A percentile compares a stretch with the other conserved stretches of the same genome.
Conservation (phyloP, 2,797 vertebrate species). For the Podarcis siculus region DNA sequence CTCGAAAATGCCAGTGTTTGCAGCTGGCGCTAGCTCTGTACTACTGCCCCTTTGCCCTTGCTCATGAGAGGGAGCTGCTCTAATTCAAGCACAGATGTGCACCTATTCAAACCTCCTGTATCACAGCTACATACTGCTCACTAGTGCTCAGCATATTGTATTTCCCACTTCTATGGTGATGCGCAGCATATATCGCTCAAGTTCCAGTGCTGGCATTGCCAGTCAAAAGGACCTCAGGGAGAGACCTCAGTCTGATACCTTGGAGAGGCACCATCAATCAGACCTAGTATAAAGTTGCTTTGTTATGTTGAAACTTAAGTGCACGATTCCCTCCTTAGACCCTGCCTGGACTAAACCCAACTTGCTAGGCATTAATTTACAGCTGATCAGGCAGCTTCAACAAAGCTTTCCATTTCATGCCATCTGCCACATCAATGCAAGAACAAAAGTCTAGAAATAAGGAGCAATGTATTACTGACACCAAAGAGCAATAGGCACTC, state of each 20-base stretch:
- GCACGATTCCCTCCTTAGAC: not conserved
- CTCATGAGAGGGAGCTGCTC: not conserved
- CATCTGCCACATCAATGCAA: not conserved
- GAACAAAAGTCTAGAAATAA: slow-evolving; percentile 15
- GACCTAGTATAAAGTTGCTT: not conserved
- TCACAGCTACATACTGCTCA: not conserved
- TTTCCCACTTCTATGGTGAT: not conserved
- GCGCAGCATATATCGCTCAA: not conserved
- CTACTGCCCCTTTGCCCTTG: not conserved
- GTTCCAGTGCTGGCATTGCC: not conserved
- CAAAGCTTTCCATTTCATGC: slow-evolving; percentile 30
- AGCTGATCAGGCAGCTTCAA: not conserved
- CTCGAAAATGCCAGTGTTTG: not conserved
- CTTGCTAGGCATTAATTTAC: not conserved
- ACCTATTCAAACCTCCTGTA: not conserved
- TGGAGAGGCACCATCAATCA: not conserved
- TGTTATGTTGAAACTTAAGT: not conserved
- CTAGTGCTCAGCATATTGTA: not conserved
- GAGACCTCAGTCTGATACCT: not conserved
- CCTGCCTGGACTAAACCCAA: not conserved
- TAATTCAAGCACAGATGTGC: not conserved
- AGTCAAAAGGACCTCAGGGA: not conserved
- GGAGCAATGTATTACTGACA: not conserved
- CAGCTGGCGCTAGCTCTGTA: not conserved
- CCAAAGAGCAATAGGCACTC: not conserved